Evolutionary conservation across 2,113 vertebrate genomes (phyloP), one percentile per base, ranked within the genome.

Genomic region (Hippopotamus amphibius): DNA sequence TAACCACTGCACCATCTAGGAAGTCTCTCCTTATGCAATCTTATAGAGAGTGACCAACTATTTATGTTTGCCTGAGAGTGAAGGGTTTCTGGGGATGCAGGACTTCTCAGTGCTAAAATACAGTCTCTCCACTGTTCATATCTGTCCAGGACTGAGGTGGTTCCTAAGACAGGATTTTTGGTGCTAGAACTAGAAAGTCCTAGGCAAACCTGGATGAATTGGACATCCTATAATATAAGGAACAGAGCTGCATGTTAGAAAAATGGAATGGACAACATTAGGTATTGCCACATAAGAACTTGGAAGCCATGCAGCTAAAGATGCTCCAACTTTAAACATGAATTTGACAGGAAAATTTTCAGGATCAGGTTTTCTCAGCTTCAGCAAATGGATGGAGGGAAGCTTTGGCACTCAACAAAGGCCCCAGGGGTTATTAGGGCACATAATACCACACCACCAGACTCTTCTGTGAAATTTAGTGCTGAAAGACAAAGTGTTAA

Each of bases 121-220:
- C 37, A 66, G 19, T 77, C 4, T 21, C 4, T 7, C 14, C 24
- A 53, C 43, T 19, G 15, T 88, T 76, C 22, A 85, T 14, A 90
- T 80, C 71, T 74, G 15, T 41, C 37, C 48, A 53, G 55, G 43
- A 89, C 65, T 46, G 55, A 85, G 48, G 10, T 16, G 33, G 48
- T 94, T 96, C 61, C 69, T 68, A n/a, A 24, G 16, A 93, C 37
- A 55, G 53, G 69, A 92, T 41, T 76, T 95, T 83, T 68, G 4
- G 14, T 76, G 43, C 46, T 90, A 87, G 81, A 93, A 87, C 30
- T 13, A 76, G 59, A 69, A 88, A 71, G 28, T 77, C 46, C 43
- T 24, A 86, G 59, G 68, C 50, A 93, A 90, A 76, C 74, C 17
- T 37, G 17, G 48, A 28, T 8, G 11, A 66, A 21, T 3, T 89